A percentile compares a stretch with the other conserved stretches of the same genome.
These are phyloP conservation scores for Acleris sparsana DNA, from an alignment of 2,888 invertebrate genomes.

Conservation along the genomic window DNA sequence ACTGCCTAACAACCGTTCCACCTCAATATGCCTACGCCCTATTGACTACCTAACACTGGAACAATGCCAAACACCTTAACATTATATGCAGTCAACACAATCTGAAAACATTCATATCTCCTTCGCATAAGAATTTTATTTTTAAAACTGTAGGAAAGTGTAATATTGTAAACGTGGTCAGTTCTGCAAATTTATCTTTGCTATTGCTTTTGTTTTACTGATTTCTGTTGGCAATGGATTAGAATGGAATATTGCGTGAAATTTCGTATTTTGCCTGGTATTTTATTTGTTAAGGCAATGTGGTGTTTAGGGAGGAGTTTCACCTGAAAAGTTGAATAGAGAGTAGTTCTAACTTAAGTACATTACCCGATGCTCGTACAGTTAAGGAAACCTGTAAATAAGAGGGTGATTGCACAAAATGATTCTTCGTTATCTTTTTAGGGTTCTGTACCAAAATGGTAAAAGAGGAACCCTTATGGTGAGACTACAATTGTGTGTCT, in stretches of 20 bases:
- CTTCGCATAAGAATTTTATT: too few relatives aligned
- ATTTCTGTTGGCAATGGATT: not conserved
- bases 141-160: not conserved
- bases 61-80: conserved; percentile 24
- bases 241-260: not conserved
- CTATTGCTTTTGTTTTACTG: not conserved
- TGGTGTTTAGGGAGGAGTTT: not conserved
- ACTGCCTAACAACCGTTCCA: conserved; percentile 12
- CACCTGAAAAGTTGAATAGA: not conserved
- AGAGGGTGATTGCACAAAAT: too few relatives aligned
- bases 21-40: conserved; percentile 31
- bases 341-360: too few relatives aligned
- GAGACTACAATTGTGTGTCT: too few relatives aligned
- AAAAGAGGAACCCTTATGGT: too few relatives aligned
- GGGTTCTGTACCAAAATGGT: too few relatives aligned
- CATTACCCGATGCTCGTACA: too few relatives aligned
- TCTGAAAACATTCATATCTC: not conserved
- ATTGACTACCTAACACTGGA: conserved; percentile 28
- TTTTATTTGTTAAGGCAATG: not conserved
- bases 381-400: too few relatives aligned
- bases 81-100: not conserved
- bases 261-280: not conserved
- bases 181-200: conserved; percentile 17
- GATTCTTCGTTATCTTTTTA: too few relatives aligned
- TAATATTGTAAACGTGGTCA: conserved; percentile 12